Evolutionary conservation across 2,888 invertebrate genomes (phyloP).

Genomic region (Himalopsyche kuldschensis): DNA sequence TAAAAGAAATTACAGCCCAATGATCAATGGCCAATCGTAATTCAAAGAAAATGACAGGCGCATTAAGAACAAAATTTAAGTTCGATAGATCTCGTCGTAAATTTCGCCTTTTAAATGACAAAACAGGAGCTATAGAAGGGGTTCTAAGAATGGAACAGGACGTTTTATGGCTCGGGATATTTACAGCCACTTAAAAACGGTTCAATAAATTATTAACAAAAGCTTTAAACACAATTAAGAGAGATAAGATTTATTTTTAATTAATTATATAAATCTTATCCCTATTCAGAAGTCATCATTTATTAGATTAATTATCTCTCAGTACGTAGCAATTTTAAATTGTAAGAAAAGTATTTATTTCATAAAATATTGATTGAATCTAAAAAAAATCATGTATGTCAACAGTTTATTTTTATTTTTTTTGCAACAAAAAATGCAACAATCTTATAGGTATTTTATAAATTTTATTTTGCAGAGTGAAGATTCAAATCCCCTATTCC

Average conservation of each 20-base stretch:
- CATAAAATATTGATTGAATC: no score
- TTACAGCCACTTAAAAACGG: neutral
- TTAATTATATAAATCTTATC: neutral
- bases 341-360: no score
- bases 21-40: neutral
- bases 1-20: neutral
- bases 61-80: neutral
- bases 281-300: neutral
- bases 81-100: neutral
- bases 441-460: no score
- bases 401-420: no score
- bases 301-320: no score
- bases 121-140: neutral
- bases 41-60: neutral
- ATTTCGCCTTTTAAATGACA: neutral
- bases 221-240: neutral
- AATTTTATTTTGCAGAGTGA: no score
- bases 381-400: no score
- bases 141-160: neutral
- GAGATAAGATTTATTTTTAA: neutral
- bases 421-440: no score
- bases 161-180: neutral
- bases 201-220: neutral
- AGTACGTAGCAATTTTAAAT: no score
- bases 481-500: no score